Percentiles rank a stretch among this genome's conserved stretches.
Conservation (phyloP, 37 sponge, comb jelly and placozoan genomes). For the Ianthella basta region DNA sequence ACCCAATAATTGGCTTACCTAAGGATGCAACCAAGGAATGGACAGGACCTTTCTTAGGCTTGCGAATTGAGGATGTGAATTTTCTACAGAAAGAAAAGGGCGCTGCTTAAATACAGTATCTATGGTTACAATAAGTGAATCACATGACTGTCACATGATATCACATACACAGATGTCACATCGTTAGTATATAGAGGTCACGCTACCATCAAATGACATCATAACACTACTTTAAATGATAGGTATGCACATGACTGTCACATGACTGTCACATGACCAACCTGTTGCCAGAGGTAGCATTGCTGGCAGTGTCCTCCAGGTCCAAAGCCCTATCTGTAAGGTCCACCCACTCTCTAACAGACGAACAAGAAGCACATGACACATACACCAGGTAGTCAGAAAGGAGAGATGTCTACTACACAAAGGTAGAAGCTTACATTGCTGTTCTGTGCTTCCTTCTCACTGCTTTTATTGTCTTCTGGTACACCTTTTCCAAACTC, state of each 20-base stretch:
- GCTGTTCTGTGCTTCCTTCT: slow-evolving; percentile 54
- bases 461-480: slow-evolving; percentile 65
- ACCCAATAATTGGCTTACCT: slow-evolving; percentile 11
- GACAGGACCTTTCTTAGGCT: background rate
- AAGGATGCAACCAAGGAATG: slow-evolving; percentile 4
- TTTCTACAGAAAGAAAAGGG: background rate
- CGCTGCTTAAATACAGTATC: background rate
- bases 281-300: slow-evolving; percentile 47
- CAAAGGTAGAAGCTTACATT: slow-evolving; percentile 8
- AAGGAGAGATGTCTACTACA: background rate
- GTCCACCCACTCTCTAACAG: slow-evolving; percentile 64
- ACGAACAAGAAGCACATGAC: background rate
- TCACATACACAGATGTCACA: too few species aligned
- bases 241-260: too few species aligned
- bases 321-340: slow-evolving; percentile 74
- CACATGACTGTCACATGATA: too few species aligned
- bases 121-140: too few species aligned
- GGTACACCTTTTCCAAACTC: slow-evolving; percentile 61
- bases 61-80: slow-evolving; percentile 43
- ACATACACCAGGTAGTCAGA: background rate
- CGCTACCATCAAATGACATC: too few species aligned
- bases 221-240: too few species aligned
- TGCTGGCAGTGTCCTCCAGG: slow-evolving; percentile 62
- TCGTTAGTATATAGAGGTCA: too few species aligned
- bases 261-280: slow-evolving; percentile 10